A percentile compares a stretch with the other conserved stretches of the same genome.
Evolutionary conservation across 2,888 invertebrate species (phyloP).

Genomic region (Cinara cedri): DNA sequence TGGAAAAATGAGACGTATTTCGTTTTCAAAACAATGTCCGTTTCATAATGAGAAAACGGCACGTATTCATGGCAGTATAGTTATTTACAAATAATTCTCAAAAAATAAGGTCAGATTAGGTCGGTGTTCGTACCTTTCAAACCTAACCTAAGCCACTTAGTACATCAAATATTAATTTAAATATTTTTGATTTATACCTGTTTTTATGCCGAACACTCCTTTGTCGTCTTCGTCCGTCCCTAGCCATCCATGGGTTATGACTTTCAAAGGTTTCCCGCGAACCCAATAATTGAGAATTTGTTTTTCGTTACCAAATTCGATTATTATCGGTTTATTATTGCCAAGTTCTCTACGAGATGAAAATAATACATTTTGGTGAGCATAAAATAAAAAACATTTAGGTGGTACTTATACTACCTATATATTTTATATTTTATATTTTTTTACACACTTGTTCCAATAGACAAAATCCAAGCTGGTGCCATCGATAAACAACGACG

Average conservation of each 20-base stretch:
- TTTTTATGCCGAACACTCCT: constrained; percentile 56
- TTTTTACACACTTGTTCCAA: constrained; percentile 27
- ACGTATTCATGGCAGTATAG: too few relatives aligned
- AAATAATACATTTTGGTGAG: not conserved
- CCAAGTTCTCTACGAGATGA: constrained; percentile 17
- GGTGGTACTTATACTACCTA: not conserved
- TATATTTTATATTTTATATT: not conserved
- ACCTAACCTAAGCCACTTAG: too few relatives aligned
- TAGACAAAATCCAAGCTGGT: constrained; percentile 21
- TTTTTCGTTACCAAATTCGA: constrained; percentile 17
- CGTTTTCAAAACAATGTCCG: not conserved
- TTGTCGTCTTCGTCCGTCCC: constrained; percentile 34
- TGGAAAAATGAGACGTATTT: not conserved
- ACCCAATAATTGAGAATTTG: constrained; percentile 19
- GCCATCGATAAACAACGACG: constrained; percentile 14
- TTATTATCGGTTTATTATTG: constrained; percentile 1
- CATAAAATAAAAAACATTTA: not conserved
- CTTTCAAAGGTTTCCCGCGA: constrained; percentile 30
- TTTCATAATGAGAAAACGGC: too few relatives aligned
- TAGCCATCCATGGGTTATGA: constrained; percentile 58
- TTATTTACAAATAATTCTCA: too few relatives aligned
- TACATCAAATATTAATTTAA: not conserved
- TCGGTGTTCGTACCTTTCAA: too few relatives aligned
- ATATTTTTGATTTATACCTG: constrained; percentile 37
- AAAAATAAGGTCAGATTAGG: not conserved